Conservation (phyloP, 2,113 vertebrate genomes). For the Heptranchias perlo region DNA sequence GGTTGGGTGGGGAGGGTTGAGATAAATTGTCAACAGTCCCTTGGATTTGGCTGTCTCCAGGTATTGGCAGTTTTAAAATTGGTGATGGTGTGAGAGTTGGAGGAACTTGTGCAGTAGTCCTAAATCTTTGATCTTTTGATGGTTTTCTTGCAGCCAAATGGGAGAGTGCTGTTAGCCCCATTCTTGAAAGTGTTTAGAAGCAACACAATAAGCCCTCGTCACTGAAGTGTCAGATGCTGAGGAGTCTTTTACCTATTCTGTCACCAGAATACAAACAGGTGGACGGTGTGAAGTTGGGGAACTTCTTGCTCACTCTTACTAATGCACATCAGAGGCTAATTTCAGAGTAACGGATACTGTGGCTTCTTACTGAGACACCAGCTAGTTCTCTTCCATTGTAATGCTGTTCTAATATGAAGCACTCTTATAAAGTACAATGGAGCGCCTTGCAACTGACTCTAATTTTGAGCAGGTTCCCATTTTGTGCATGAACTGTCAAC, state of each 20-base stretch:
- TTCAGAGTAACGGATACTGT: not conserved
- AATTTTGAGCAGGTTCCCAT: too few species aligned
- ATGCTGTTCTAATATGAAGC: not conserved
- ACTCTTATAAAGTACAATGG: not conserved
- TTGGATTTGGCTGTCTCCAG: too few species aligned
- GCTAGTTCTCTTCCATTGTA: not conserved
- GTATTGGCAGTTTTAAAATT: too few species aligned
- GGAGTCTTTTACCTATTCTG: not conserved
- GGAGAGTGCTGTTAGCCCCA: not conserved
- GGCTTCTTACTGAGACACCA: not conserved
- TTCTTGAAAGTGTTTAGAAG: not conserved
- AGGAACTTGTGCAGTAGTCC: not conserved
- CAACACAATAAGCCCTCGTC: not conserved
- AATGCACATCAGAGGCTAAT: not conserved
- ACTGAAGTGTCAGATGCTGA: not conserved
- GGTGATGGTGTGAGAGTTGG: too few species aligned
- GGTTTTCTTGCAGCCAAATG: not conserved
- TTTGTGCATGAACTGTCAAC: too few species aligned
- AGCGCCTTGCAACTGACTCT: not conserved
- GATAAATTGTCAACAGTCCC: too few species aligned
- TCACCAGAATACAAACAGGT: not conserved
- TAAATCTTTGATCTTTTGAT: not conserved
- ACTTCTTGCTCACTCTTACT: not conserved
- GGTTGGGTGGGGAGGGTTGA: too few species aligned
- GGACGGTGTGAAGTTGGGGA: not conserved